Evolutionary conservation across 2,888 invertebrate species (phyloP), one percentile per base, ranked within the genome.

Genomic region (Mythimna vitellina): DNA sequence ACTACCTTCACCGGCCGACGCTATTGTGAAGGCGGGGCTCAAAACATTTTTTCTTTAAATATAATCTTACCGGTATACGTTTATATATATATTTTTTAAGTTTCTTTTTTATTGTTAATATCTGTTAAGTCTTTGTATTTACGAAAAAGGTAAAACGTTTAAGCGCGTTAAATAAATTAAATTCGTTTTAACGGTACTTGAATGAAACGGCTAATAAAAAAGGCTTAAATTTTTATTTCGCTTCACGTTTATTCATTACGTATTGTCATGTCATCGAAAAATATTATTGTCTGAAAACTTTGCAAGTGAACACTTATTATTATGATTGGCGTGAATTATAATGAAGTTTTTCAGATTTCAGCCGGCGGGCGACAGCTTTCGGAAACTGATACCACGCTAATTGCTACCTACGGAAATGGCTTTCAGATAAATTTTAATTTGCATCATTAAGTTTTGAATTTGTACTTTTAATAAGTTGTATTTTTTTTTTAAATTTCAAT

Each of bases 301-400:
- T 73, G 49, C 76, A 79, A 75, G 63, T 66, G 73, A 60, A 70
- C 78, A 76, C 70, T 61, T 46, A 58, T 63, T 73, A 70, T 76
- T 61, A 62, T 77, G 49, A 77, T 77, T 80, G 79, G 64, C 66
- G 58, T 84, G 57, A 58, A 65, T 74, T 65, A 38, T 73, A 72
- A 72, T 78, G 9, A 64, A 61, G 49, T 77, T 76, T 86, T 86
- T 32, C 76, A 81, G 84, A 49, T 74, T 53, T 8, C 60, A 57
- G 64, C n/a, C 65, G 67, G 67, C 54, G 56, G 54, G 32, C 1
- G 42, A 17, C 61, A 9, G 29, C 4, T 4, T 51, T 51, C 17
- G 56, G 38, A 49, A 25, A 46, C 32, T 65, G 66, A 58, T 54
- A 65, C 49, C 12, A 38, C 54, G 65, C 20, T 65, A 65, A 69